Evolutionary conservation across 1,140 invertebrate species (phyloP), one percentile per base, ranked within the genome.

Genomic region (Pseudomyrmex pallidus): DNA sequence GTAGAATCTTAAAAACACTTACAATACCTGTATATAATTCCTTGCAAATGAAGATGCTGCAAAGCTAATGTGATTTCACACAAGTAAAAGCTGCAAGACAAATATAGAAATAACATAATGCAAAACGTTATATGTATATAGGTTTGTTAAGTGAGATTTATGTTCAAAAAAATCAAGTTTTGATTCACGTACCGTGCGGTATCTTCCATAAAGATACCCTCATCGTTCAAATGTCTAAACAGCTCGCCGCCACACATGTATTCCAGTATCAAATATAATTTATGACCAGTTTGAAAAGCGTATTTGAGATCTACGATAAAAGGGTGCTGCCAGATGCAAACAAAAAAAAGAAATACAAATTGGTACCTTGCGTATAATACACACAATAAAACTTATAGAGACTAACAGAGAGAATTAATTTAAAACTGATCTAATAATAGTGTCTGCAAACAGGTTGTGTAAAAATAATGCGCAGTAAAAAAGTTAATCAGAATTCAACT

Each of bases 241-340:
- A 99, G 94, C 95, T 99, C 99, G 52, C 99, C 99, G 46, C 99
- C 99, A 94, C 97, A 98, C 91, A 99, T 96, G 95, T 99, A 99
- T 95, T 99, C 99, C 93, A 99, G 95, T 91, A 99, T 99, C 91
- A 99, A 95, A 95, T 99, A 99, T 84, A 99, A 94, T 95, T 99
- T 99, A 63, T 97, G 98, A 91, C 97, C 97, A 83, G 99, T 99
- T 97, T 99, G 99, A 94, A 99, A 99, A 89, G 99, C 99, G 95
- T 99, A 99, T 88, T 98, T 98, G 91, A 99, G 95, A 95, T 99
- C 98, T 88, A 99, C 99, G 93, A 99, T 99, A 94, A 99, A 99
- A 82, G 99, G 98, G 95, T 99, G 98, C 98, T 99, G 95, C 85
- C 50, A 82, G 0, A 78, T 54, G 56, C 9, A 76, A 82, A 10